Evolutionary conservation across 2,113 vertebrate species (phyloP).

Genomic region (Manacus vitellinus): DNA sequence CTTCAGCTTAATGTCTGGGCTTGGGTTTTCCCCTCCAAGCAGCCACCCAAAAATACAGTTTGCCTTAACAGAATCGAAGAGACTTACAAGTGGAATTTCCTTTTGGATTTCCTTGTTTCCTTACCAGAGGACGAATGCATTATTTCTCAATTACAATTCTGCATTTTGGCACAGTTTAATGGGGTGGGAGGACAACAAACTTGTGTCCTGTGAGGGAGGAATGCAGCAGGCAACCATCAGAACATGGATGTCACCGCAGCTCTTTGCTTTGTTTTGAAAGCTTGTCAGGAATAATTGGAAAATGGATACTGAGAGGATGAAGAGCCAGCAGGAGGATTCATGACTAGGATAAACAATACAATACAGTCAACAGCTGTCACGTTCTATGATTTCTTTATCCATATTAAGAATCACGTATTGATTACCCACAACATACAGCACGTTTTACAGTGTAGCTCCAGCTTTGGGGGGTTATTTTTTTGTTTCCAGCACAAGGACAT

Average conservation of each 20-base stretch:
- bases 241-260: neutral
- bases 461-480: neutral
- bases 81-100: neutral
- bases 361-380: neutral
- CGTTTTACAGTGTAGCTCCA: neutral
- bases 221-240: neutral
- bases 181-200: neutral
- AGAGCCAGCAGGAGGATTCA: neutral
- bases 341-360: neutral
- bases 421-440: neutral
- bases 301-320: neutral
- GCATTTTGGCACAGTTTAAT: neutral
- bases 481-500: neutral
- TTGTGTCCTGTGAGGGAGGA: neutral
- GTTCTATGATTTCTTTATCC: neutral
- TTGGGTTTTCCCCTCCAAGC: neutral
- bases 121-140: neutral
- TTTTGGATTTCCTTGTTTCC: constrained; percentile 11
- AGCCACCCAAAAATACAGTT: neutral
- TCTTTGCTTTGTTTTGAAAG: neutral
- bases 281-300: neutral
- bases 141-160: neutral
- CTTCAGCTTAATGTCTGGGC: neutral
- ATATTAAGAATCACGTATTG: neutral
- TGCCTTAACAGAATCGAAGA: neutral